Conservation (phyloP, 2,797 vertebrate species). For the Trichosurus vulpecula region DNA sequence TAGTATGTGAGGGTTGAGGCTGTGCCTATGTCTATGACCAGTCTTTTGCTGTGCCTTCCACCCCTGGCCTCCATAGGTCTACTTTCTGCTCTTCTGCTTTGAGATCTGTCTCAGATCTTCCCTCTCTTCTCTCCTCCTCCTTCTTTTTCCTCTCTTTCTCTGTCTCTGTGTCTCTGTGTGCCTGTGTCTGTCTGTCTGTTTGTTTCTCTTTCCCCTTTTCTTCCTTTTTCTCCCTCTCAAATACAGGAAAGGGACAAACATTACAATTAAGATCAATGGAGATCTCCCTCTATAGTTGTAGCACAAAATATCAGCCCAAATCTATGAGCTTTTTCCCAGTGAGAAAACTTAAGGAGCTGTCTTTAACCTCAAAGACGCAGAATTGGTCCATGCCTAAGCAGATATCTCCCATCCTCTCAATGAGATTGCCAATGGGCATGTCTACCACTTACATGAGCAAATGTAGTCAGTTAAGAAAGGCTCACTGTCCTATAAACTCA, state of each 20-base stretch:
- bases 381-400: neutral
- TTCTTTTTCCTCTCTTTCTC: too few species aligned
- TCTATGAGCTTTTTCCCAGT: neutral
- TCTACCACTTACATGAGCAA: neutral
- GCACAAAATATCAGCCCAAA: neutral
- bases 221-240: too few species aligned
- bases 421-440: neutral
- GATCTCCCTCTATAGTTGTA: neutral
- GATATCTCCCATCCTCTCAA: neutral
- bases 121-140: too few species aligned
- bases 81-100: too few species aligned
- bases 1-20: neutral
- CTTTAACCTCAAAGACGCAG: neutral
- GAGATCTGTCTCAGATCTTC: too few species aligned
- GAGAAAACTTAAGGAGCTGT: neutral
- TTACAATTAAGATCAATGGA: too few species aligned
- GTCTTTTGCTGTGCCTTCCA: neutral
- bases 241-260: too few species aligned
- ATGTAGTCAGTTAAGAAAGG: neutral
- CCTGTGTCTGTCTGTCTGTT: too few species aligned
- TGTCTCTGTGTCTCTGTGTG: too few species aligned
- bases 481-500: neutral
- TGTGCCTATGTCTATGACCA: neutral
- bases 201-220: too few species aligned
- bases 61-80: neutral